Evolutionary conservation across 2,888 invertebrate genomes (phyloP), one percentile per base, ranked within the genome.

Genomic region (Brassicogethes aeneus): DNA sequence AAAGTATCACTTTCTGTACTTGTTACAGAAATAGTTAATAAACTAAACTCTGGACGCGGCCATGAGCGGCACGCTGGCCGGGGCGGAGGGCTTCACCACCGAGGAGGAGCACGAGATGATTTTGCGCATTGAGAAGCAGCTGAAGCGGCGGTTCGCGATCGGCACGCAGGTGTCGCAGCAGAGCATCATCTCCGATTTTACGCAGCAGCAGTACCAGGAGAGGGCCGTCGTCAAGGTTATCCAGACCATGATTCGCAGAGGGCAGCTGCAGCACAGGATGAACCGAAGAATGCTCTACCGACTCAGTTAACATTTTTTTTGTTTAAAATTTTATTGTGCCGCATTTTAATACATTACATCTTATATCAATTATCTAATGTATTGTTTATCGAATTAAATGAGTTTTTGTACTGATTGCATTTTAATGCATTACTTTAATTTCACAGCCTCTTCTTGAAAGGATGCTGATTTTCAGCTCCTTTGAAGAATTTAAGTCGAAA

Each of bases 201-300:
- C 78, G 2, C 74, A 79, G 8, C 85, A 93, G 68, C 87, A 90
- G 66, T 95, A 91, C 65, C 83, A 88, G 0, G 93, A 94, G 64
- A 74, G 84, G 41, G 79, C 87, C 3, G 80, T 99, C 43, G 70
- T 81, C 44, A 96, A 94, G 71, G 97, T 99, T 10, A 82, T 99
- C 52, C 81, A 89, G 56, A 84, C 88, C 8, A 92, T 97, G 93
- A 85, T 99, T 52, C 76, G 94, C 17, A 78, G 96, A n/a, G 99
- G 96, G 1, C 96, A 99, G 64, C 69, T 99, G 35, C 96, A 97
- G 60, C 92, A 96, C 70, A 79, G 96, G 39, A 81, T 94, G 77
- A 97, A 99, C 68, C 76, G 97, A 41, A 95, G 94, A 74, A 92
- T 97, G 90, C 74, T 99, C 14, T 96, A 91, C 69, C 77, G 99